These are phyloP conservation scores for Hippotragus niger DNA, from an alignment of 2,113 vertebrate genomes.

Conservation along the genomic window DNA sequence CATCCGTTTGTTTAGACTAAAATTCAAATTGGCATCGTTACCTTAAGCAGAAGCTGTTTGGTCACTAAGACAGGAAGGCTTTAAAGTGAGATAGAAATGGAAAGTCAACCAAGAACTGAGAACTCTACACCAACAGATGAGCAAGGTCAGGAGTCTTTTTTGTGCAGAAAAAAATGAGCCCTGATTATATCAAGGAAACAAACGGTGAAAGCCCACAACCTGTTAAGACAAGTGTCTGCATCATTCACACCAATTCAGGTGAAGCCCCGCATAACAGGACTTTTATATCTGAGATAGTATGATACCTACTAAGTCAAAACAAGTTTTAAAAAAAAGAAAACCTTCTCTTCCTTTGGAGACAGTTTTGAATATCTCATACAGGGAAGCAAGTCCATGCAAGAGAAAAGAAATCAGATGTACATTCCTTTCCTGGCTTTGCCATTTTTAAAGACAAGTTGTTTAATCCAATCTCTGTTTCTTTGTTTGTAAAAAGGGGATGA, in stretches of 20 bases:
- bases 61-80: not conserved
- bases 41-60: not conserved
- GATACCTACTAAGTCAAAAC: not conserved
- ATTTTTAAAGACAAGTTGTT: not conserved
- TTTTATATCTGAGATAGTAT: not conserved
- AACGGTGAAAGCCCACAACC: not conserved
- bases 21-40: not conserved
- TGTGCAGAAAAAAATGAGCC: constrained; percentile 5
- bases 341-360: not conserved
- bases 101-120: constrained; percentile 33
- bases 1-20: not conserved
- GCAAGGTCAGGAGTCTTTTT: constrained; percentile 36
- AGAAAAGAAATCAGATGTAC: not conserved
- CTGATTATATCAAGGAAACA: constrained; percentile 44
- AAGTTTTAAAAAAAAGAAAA: not conserved
- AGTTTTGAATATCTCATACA: not conserved
- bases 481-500: not conserved
- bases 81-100: not conserved
- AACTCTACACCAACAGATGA: not conserved
- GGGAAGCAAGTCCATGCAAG: not conserved
- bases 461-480: not conserved
- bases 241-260: not conserved
- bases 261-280: not conserved
- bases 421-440: not conserved
- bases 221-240: constrained; percentile 14